Conservation (phyloP, 2,797 vertebrate genomes). For the Ptychadena robeensis region DNA sequence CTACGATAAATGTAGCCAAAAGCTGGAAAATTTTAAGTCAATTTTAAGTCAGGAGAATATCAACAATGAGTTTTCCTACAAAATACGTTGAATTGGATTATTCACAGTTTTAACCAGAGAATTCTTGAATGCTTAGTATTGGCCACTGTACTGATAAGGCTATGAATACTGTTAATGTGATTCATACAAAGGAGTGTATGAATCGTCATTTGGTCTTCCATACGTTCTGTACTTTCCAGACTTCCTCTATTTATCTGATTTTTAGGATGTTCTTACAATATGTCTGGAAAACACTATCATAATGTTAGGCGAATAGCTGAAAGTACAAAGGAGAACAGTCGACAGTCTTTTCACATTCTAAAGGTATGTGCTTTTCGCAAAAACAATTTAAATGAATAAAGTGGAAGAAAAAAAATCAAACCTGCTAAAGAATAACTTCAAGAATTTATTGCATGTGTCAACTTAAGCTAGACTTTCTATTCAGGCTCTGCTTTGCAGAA, state of each 20-base stretch:
- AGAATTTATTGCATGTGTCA: constrained; percentile 39
- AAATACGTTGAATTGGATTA: no score
- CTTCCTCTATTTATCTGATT: not conserved
- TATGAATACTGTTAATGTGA: not conserved
- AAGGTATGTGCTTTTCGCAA: not conserved
- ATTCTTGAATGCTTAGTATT: not conserved
- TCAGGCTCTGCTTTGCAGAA: constrained; percentile 27
- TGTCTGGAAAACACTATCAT: constrained; percentile 2
- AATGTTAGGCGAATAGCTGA: not conserved
- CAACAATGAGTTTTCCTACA: no score
- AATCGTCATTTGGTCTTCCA: not conserved
- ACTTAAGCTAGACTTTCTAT: constrained; percentile 8
- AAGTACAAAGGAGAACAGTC: not conserved
- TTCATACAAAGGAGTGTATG: no score
- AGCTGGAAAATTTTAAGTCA: not conserved
- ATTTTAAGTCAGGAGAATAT: no score
- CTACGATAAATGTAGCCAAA: no score
- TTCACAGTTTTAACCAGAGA: not conserved
- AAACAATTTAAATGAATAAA: not conserved
- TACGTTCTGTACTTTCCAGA: not conserved
- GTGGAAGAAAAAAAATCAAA: constrained; percentile 4
- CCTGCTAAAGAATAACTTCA: constrained; percentile 17
- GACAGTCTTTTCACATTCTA: constrained; percentile 2
- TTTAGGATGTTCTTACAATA: not conserved
- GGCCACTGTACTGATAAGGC: not conserved